A percentile compares a stretch with the other conserved stretches of the same genome.
phyloP scores from a whole-genome alignment of 1,140 invertebrate genomes.

The Solenopsis fugax region DNA sequence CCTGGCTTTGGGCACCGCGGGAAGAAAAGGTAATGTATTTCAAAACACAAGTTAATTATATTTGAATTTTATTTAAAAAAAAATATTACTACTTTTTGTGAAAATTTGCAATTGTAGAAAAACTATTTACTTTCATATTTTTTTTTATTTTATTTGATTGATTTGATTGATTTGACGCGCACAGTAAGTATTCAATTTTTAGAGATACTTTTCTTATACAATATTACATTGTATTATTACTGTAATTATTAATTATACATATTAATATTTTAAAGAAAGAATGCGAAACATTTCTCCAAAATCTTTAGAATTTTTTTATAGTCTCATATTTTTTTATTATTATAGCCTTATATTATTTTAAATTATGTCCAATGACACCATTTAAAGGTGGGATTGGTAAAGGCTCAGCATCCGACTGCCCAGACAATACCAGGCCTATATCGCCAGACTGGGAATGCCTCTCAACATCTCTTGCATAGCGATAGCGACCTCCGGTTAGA shows the following conservation, averaged over 20 bases:
- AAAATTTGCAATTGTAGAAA: background rate
- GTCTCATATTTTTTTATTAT: background rate
- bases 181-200: no score
- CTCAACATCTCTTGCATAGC: constrained; percentile 84
- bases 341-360: background rate
- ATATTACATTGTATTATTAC: no score
- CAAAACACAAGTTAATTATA: background rate
- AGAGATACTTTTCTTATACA: no score
- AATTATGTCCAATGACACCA: background rate
- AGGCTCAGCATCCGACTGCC: constrained; percentile 85
- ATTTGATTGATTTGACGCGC: no score
- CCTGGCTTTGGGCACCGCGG: constrained; percentile 85
- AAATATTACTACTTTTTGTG: background rate
- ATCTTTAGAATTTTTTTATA: no score
- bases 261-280: background rate
- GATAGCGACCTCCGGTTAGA: constrained; percentile 84
- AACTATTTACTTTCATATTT: no score
- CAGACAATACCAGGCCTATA: constrained; percentile 84
- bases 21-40: constrained; percentile 83
- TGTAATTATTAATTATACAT: no score
- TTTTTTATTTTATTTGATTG: no score
- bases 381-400: constrained; percentile 84
- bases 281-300: no score
- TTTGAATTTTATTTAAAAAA: background rate
- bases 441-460: constrained; percentile 80